Evolutionary conservation across 2,888 invertebrate genomes (phyloP).

Genomic region (Tipula lateralis): DNA sequence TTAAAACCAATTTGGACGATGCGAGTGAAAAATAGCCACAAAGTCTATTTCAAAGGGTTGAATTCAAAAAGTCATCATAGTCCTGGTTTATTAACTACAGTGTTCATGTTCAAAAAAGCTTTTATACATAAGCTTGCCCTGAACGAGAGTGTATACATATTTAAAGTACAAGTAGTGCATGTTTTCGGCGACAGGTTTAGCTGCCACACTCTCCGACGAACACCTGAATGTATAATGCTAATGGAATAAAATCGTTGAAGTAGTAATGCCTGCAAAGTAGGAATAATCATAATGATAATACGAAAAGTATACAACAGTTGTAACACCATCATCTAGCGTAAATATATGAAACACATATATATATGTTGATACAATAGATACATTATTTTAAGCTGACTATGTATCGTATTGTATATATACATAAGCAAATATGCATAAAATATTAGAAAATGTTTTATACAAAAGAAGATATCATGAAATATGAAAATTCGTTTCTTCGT

Average conservation of each 20-base stretch:
- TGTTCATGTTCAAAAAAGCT: no score
- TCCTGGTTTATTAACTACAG: no score
- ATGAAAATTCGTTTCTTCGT: background rate
- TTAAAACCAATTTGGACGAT: no score
- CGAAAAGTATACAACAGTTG: background rate
- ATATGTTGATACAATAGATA: background rate
- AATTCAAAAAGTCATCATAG: no score
- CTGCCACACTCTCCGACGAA: no score
- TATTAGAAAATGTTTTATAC: slow-evolving; percentile 7
- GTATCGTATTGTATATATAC: background rate
- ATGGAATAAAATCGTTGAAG: background rate
- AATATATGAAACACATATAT: background rate
- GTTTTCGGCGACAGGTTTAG: no score
- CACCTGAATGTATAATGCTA: no score
- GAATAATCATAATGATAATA: slow-evolving; percentile 19
- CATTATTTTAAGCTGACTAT: slow-evolving; percentile 11
- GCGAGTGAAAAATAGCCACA: no score
- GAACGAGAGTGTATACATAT: no score
- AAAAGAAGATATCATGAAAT: slow-evolving; percentile 11
- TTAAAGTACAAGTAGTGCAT: no score
- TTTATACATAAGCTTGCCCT: no score
- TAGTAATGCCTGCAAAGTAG: background rate
- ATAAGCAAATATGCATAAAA: slow-evolving; percentile 7
- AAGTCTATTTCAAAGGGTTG: no score
- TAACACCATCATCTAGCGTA: background rate